Base-by-base conservation (phyloP, 2,797 vertebrate genomes). In the Valencia hispanica region DNA sequence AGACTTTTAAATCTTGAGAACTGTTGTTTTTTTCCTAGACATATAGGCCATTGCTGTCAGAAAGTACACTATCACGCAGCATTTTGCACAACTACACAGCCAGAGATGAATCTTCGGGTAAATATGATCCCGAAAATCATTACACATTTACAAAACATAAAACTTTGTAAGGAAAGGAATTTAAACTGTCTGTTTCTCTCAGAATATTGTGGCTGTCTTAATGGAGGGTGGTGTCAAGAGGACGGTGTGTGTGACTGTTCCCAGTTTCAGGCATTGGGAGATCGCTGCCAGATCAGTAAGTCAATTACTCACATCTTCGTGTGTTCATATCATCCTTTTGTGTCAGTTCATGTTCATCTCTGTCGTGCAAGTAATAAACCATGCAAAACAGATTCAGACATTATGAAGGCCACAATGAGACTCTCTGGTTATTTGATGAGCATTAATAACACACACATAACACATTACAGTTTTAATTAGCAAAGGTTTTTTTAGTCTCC, bases 221-320 rank as follows among this genome's bases (percentile, higher is more conserved):
- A 99, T 86, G 98, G 98, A 75, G 98, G 97, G 89, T 95, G 96
- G 95, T 99, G 98, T 95, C 97, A 97, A 86, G 96, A 97, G 79
- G 90, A 94, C 39, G 97, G 96, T 89, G 94, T 92, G 85, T 99
- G 98, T 95, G 98, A 99, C 93, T 99, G 98, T 92, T 95, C 96
- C 91, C 97, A 97, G 93, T 97, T 99, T 95, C 98, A 99, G 95
- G 98, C 97, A 84, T 92, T 96, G 89, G 98, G 98, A 88, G 96
- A 96, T 84, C 97, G 97, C 88, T 99, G 98, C 94, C 98, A 99
- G 94, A 98, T 97, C 94, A 97, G 98, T 99, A 95, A 97, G 97
- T 96, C 88, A 82, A 32, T 53, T 66, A 75, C 74, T 74, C 17
- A 53, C 65, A 72, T 45, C 5, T 77, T 72, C 73, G 78, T 18